phyloP scores from a whole-genome alignment of 2,888 invertebrate species.

The Perizoma flavofasciatum region DNA sequence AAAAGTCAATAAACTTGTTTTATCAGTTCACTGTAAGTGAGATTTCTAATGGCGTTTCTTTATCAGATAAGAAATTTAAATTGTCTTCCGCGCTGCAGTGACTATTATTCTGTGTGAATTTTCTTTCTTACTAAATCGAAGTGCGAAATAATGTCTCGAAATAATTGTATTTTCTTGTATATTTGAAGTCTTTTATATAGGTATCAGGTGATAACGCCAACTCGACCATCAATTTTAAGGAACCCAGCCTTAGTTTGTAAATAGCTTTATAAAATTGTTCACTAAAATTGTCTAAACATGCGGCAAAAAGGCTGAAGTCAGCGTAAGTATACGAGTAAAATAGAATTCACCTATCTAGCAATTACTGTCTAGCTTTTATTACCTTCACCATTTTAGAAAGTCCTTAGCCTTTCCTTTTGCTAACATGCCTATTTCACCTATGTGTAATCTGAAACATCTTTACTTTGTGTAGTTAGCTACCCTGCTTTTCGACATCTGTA shows the following conservation, averaged over 20 bases:
- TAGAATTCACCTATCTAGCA: no score
- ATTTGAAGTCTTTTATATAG: no score
- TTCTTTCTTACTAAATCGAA: neutral
- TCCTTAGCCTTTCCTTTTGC: no score
- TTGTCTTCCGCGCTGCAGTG: constrained; percentile 36
- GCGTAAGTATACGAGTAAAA: constrained; percentile 84
- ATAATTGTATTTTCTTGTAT: neutral
- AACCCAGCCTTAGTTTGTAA: constrained; percentile 55
- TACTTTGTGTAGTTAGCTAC: no score
- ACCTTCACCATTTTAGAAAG: neutral
- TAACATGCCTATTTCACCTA: no score
- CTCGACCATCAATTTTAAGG: constrained; percentile 10
- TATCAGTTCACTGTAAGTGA: constrained; percentile 53
- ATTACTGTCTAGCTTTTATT: constrained; percentile 3
- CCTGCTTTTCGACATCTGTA: no score
- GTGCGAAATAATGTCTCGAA: neutral
- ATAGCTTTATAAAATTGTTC: constrained; percentile 70
- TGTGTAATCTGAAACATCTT: no score
- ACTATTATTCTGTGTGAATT: neutral
- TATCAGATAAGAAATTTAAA: constrained; percentile 59
- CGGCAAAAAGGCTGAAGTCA: constrained; percentile 87
- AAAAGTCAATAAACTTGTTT: constrained; percentile 57
- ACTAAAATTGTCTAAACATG: constrained; percentile 74
- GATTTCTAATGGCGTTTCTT: constrained; percentile 52
- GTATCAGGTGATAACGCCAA: constrained; percentile 12